Evolutionary conservation across 2,113 vertebrate species (phyloP), one percentile per base, ranked within the genome.

Genomic region (Thamnaconus septentrionalis): DNA sequence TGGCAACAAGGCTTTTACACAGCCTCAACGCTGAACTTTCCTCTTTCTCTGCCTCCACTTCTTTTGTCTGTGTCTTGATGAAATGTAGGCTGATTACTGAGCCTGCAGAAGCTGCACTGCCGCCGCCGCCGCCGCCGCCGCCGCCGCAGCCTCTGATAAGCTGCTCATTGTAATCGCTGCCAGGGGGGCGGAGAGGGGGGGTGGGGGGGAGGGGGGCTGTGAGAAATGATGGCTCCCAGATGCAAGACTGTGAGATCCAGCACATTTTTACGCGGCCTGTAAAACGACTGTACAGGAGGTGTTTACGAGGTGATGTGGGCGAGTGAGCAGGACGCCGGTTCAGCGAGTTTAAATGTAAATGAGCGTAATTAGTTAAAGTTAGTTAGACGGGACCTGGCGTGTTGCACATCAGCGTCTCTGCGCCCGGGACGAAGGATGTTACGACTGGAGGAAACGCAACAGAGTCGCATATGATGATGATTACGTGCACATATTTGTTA

Each of bases 1-100:
- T 1, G 18, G 18, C 18, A 31, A 31, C 18, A 2, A 31, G 18
- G 18, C 18, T 31, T 1, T 31, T 31, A 31, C 18, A 31, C 18
- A 31, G 18, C 18, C 18, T 31, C 18, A 31, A 31, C 18, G 18
- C 18, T 31, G 18, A 31, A 31, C 47, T 48, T 51, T 11, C 44
- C 43, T 54, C 9, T 61, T 3, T 47, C 10, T 45, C 41, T 45
- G 45, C 47, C 46, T 61, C 31, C 18, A 31, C 18, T 31, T 31
- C 18, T 31, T 31, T 31, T 31, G 18, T 31, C 18, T 31, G 18
- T 31, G 18, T 31, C 18, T 31, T 31, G 18, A 31, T 78, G 64
- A 81, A 81, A 78, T 80, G 44, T 74, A 71, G 72, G 81, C 73
- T 77, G 79, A 86, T 83, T 79, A 73, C 71, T 71, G 63, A 61